Base-by-base conservation (phyloP, 2,113 vertebrate species). In the Lepus timidus region DNA sequence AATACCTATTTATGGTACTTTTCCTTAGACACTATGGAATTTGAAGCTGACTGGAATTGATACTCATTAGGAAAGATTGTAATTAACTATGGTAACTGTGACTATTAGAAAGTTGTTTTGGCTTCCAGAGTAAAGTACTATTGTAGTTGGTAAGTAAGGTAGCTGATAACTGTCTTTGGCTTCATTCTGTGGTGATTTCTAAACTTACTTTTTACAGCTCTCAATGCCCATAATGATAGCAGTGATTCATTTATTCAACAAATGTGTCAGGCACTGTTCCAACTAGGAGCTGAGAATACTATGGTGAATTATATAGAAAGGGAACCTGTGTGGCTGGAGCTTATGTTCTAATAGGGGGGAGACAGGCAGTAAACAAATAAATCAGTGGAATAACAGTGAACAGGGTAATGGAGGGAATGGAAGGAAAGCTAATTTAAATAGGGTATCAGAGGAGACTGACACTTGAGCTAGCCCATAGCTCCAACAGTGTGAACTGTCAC, bases 101-200 rank as follows among this genome's bases (percentile, higher is more conserved):
- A 84, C 65, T 93, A 67, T 75, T 95, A 62, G 64, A 88, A 93
- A 95, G 36, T 86, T n/a, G 23, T 90, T 84, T 90, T 95, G 70
- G 29, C 85, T 86, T 89, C 27, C 22, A 58, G 68, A 82, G 62
- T 70, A 11, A 27, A 65, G 49, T 83, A 49, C 31, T 73, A 3
- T 81, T n/a, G 64, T 84, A 58, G 49, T 19, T 73, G n/a, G 78
- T 79, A 39, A 23, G 22, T 91, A 49, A 91, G 51, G n/a, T 87
- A 55, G 33, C 12, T 88, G 58, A 80, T 80, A 39, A 6, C 58
- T 85, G 27, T 87, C 39, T 82, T 84, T 76, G n/a, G 29, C 65
- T 94, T 94, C 36, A 88, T 29, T 94, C 75, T 82, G 1, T 80
- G 52, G 52, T 89, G 29, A 73, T 29, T 33, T 82, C 5, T 25